Conservation (phyloP, 1,140 invertebrate species). For the Macrobrachium rosenbergii region DNA sequence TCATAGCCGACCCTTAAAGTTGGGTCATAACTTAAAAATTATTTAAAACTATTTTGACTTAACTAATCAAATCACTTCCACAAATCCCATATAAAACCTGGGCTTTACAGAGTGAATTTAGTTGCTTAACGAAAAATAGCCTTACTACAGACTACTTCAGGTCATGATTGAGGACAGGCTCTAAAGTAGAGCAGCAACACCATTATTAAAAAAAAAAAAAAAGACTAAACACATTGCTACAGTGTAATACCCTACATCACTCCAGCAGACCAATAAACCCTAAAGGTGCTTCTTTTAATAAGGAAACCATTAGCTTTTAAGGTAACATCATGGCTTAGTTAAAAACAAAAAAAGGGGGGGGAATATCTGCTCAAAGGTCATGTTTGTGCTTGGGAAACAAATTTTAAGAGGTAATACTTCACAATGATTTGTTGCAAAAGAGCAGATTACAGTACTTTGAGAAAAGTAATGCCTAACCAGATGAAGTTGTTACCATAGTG, state of each 20-base stretch:
- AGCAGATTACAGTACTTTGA: no score
- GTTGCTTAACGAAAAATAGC: constrained; percentile 33
- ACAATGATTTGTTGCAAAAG: no score
- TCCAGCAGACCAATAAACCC: neutral
- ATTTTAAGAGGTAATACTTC: no score
- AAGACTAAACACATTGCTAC: constrained; percentile 24
- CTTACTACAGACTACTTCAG: constrained; percentile 28
- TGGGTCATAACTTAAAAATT: neutral
- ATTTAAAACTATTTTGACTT: constrained; percentile 3
- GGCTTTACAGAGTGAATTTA: neutral
- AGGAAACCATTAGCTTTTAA: no score
- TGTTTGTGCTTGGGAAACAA: no score
- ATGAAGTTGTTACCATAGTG: no score
- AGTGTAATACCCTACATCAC: constrained; percentile 33
- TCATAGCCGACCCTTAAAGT: neutral
- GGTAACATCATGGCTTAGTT: no score
- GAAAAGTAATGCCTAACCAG: no score
- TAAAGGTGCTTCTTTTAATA: no score
- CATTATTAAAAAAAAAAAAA: constrained; percentile 23
- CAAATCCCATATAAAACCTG: neutral
- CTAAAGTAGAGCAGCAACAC: constrained; percentile 31
- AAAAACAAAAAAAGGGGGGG: no score
- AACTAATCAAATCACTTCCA: constrained; percentile 14
- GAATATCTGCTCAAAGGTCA: no score
- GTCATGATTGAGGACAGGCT: constrained; percentile 49